Percentiles rank a stretch among this genome's conserved stretches.
These are phyloP conservation scores for Anabacerthia variegaticeps DNA, from an alignment of 2,797 vertebrate species.

Conservation along the genomic window DNA sequence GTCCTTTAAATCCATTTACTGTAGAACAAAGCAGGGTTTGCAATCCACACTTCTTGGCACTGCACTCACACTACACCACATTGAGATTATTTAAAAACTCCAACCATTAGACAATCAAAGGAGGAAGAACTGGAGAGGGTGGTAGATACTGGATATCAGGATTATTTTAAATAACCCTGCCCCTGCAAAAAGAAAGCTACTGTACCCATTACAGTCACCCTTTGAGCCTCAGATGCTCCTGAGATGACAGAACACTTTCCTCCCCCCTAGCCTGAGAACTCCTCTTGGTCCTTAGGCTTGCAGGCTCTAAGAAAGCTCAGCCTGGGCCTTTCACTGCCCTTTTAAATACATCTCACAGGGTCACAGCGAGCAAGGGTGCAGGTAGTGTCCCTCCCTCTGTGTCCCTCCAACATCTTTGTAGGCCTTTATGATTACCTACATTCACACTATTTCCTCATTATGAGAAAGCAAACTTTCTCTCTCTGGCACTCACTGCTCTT, in stretches of 20 bases:
- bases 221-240: not conserved
- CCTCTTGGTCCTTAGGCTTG: not conserved
- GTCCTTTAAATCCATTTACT: not conserved
- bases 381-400: not conserved
- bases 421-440: not conserved
- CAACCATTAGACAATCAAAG: not conserved
- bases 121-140: not conserved
- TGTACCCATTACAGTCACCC: accelerated
- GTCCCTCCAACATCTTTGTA: not conserved
- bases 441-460: not conserved
- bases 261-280: not conserved
- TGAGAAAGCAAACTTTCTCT: not conserved
- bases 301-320: not conserved
- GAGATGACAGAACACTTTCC: not conserved
- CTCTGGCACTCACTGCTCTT: not conserved
- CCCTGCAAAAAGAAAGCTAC: not conserved
- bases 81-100: not conserved
- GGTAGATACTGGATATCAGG: not conserved
- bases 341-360: not conserved
- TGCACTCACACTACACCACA: accelerated
- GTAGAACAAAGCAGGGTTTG: not conserved
- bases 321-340: not conserved
- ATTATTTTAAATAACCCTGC: not conserved
- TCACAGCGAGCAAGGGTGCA: not conserved
- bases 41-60: not conserved